Conservation (phyloP, 2,888 invertebrate species). For the Halictus ligatus region DNA sequence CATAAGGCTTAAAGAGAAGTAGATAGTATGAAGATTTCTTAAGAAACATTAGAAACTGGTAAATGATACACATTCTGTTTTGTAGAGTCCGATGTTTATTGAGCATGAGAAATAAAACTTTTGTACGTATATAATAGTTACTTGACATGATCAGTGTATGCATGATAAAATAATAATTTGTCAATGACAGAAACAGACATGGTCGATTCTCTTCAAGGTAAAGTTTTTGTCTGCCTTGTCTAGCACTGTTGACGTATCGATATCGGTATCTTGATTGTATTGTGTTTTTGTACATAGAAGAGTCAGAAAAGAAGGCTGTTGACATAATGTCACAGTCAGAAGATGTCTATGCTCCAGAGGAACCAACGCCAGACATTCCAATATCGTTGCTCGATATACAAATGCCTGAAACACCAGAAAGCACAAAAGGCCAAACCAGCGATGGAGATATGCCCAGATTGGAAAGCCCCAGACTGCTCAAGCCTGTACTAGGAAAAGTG, state of each 20-base stretch:
- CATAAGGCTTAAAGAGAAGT: not conserved
- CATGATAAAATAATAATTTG: constrained; percentile 42
- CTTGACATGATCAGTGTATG: constrained; percentile 32
- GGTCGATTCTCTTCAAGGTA: constrained; percentile 44
- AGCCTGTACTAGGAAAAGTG: constrained; percentile 82
- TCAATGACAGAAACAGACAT: constrained; percentile 54
- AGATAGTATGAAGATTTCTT: not conserved
- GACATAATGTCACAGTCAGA: constrained; percentile 57
- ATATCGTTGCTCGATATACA: constrained; percentile 73
- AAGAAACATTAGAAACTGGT: not conserved
- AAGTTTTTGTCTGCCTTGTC: not conserved
- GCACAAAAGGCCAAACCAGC: constrained; percentile 71
- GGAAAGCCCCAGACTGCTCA: constrained; percentile 78
- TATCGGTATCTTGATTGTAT: constrained; percentile 1
- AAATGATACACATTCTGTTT: constrained; percentile 33
- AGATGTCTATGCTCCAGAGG: constrained; percentile 67
- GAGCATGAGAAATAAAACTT: constrained; percentile 41
- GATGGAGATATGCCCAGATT: constrained; percentile 73
- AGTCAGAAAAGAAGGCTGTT: constrained; percentile 37
- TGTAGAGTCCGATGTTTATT: constrained; percentile 45
- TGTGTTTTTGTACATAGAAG: constrained; percentile 29
- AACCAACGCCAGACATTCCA: constrained; percentile 63
- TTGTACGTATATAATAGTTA: constrained; percentile 34
- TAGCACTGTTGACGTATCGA: not conserved
- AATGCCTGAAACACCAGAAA: constrained; percentile 78